Evolutionary conservation across 2,888 invertebrate genomes (phyloP), one percentile per base, ranked within the genome.

Genomic region (Anticlea derivata): DNA sequence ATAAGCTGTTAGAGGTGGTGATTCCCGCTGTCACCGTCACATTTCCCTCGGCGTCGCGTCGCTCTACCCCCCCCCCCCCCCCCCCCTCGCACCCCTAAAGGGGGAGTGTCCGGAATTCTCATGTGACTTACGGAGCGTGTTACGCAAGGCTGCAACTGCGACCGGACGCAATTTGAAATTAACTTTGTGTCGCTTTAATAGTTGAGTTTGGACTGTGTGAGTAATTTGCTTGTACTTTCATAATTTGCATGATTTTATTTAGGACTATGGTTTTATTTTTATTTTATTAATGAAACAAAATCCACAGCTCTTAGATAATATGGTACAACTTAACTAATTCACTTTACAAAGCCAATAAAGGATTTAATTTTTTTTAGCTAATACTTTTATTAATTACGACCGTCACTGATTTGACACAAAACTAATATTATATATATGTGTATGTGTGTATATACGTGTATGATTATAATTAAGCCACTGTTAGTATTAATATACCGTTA

Each of bases 181-280:
- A 51, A 46, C 46, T 37, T 35, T 41, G 35, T 26, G 46, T 46
- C 45, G 34, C 33, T 46, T 22, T 34, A 50, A 50, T 34, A 51
- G 46, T 41, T 40, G 30, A 30, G 34, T 13, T 11, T 26, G 22
- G 26, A 39, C 44, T 17, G 29, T 11, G 29, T 11, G 13, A 10
- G 31, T 22, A 23, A 35, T 40, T 20, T 30, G 20, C 6, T 11
- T 11, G 31, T 34, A 22, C 12, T 30, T 41, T 40, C 29, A 30
- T 46, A 26, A 31, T 35, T 27, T 27, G 13, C 6, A 1, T 17
- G 8, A 7, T 17, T 24, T 11, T 12, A 13, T 12, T 31, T 8
- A 7, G 13, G 43, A 6, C 5, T 33, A 33, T 33, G n/a, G 13
- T 33, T 31, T 31, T 24, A 31, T 10, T 7, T 24, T n/a, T n/a